phyloP scores from a whole-genome alignment of 2,113 vertebrate species.

The Porphyrio hochstetteri region DNA sequence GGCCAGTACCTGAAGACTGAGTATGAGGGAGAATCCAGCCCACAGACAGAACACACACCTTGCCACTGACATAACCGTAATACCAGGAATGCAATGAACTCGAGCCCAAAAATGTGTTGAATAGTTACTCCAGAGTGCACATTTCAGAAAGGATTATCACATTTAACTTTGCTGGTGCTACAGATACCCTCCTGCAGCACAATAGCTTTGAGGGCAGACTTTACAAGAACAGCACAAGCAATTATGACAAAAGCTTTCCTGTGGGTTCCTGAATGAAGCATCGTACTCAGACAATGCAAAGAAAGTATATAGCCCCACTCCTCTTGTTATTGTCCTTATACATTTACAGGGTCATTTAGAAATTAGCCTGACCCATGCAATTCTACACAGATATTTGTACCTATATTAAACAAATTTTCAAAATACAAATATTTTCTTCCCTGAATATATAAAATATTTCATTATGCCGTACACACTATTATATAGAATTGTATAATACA shows the following conservation, averaged over 20 bases:
- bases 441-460: neutral
- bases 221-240: neutral
- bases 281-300: neutral
- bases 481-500: neutral
- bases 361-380: neutral
- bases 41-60: neutral
- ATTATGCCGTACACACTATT: neutral
- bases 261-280: neutral
- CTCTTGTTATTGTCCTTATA: neutral
- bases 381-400: neutral
- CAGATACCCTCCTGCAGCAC: neutral
- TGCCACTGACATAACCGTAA: neutral
- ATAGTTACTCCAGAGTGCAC: neutral
- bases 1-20: neutral
- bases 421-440: neutral
- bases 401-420: neutral
- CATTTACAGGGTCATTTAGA: neutral
- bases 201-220: neutral
- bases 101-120: neutral
- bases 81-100: neutral
- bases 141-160: neutral
- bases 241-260: neutral
- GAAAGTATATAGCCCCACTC: neutral
- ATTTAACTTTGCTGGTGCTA: neutral
- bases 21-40: neutral